Conservation (phyloP, 2,113 vertebrate species). For the Neolamprologus devosi region DNA sequence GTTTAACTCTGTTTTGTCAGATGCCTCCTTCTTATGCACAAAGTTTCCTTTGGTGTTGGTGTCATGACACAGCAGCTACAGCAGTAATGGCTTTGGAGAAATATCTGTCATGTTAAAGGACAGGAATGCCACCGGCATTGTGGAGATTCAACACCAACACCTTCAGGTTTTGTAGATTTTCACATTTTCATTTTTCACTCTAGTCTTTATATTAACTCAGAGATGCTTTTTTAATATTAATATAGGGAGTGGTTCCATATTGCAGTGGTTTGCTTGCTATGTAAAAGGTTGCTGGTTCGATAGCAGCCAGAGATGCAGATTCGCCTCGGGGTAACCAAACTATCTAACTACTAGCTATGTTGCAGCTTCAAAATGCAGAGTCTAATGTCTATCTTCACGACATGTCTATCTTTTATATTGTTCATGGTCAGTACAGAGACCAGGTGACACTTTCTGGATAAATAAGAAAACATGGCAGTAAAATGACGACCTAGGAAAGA, state of each 20-base stretch:
- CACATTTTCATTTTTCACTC: neutral
- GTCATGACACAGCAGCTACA: neutral
- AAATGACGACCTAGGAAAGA: rapidly evolving
- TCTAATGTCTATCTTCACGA: neutral
- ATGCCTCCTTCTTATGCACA: neutral
- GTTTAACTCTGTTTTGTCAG: neutral
- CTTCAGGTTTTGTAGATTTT: neutral
- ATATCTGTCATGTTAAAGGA: too few species aligned
- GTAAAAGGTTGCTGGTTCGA: rapidly evolving
- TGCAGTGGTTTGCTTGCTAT: neutral
- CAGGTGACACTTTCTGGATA: neutral
- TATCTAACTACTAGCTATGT: neutral
- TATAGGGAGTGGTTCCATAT: neutral
- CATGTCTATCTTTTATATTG: neutral
- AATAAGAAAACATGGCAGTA: neutral
- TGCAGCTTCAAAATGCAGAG: neutral
- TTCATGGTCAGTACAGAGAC: neutral
- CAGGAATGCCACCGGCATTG: rapidly evolving
- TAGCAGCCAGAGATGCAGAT: rapidly evolving
- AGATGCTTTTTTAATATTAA: neutral
- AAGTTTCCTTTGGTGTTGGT: neutral
- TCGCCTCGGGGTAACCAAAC: neutral
- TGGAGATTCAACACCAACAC: neutral
- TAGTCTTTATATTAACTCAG: neutral
- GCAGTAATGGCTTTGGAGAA: neutral